A percentile compares a stretch with the other conserved stretches of the same genome.
These are phyloP conservation scores for Lutjanus erythropterus DNA, from an alignment of 2,113 vertebrate species.

Conservation along the genomic window DNA sequence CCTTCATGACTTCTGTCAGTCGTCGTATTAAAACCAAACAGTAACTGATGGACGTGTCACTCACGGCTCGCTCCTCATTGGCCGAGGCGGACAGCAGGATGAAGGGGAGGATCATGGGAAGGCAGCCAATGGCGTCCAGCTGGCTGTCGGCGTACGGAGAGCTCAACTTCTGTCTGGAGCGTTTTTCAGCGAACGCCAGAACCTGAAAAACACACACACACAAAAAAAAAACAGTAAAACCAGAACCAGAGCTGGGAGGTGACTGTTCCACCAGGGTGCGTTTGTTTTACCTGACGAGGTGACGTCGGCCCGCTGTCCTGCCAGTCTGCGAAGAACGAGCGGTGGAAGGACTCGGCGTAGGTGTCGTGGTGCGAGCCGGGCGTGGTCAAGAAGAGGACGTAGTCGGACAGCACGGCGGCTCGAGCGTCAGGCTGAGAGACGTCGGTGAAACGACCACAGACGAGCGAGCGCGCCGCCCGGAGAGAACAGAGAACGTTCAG, in stretches of 20 bases:
- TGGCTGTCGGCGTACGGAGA: constrained; percentile 62
- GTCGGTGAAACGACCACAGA: constrained; percentile 15
- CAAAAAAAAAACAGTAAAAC: neutral
- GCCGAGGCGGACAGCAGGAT: constrained; percentile 75
- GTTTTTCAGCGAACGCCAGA: constrained; percentile 75
- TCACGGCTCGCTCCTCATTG: constrained; percentile 76
- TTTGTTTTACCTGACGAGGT: constrained; percentile 46
- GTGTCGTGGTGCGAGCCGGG: constrained; percentile 75
- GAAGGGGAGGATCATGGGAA: constrained; percentile 80
- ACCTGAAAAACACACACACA: constrained; percentile 46
- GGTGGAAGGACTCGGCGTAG: constrained; percentile 82
- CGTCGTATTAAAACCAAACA: no score
- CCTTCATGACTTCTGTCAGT: no score
- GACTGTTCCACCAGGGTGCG: neutral
- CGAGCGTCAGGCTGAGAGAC: constrained; percentile 51
- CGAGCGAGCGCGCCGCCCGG: constrained; percentile 50
- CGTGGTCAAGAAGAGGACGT: constrained; percentile 77
- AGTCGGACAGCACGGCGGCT: constrained; percentile 72
- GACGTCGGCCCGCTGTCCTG: constrained; percentile 54
- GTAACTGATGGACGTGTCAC: constrained; percentile 9
- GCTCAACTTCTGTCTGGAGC: constrained; percentile 46
- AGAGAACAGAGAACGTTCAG: constrained; percentile 78
- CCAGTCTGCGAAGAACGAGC: constrained; percentile 81
- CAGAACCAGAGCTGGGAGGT: no score
- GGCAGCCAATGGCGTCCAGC: constrained; percentile 81